Evolutionary conservation across 2,113 vertebrate species (phyloP).

Genomic region (Cromileptes altivelis): DNA sequence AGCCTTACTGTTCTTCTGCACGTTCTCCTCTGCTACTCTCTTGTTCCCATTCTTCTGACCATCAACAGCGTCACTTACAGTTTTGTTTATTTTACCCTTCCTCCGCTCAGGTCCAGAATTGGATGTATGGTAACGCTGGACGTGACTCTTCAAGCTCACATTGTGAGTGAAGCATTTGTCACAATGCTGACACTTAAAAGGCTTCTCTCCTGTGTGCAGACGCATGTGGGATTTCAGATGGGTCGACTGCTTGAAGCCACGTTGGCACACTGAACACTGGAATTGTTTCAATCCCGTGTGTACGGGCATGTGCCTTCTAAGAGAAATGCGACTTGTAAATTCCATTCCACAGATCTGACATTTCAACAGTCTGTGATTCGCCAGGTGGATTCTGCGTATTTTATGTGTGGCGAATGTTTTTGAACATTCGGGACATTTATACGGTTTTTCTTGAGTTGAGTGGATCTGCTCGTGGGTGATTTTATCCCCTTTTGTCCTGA

Average conservation of each 20-base stretch:
- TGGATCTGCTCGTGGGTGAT: conserved; percentile 61
- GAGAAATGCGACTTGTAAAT: conserved; percentile 1
- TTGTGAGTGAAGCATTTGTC: conserved; percentile 77
- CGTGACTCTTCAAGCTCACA: conserved; percentile 72
- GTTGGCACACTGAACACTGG: conserved; percentile 66
- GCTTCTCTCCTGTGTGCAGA: conserved; percentile 74
- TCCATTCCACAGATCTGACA: conserved; percentile 62
- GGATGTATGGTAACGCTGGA: conserved; percentile 49
- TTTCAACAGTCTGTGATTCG: conserved; percentile 46
- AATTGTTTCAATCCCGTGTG: conserved; percentile 61
- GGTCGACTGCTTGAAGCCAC: conserved; percentile 66
- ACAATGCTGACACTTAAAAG: conserved; percentile 70
- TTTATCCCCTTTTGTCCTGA: conserved; percentile 70
- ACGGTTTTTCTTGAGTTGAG: conserved; percentile 30
- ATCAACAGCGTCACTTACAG: neutral
- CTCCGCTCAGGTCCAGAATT: neutral
- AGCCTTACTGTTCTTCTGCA: neutral
- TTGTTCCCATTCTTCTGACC: neutral
- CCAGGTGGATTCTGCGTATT: conserved; percentile 49
- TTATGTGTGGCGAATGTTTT: conserved; percentile 44
- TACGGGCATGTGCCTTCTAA: conserved; percentile 60
- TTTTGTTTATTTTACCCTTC: neutral
- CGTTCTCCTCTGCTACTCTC: neutral
- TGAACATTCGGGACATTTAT: conserved; percentile 67
- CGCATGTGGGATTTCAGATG: conserved; percentile 79